These are phyloP conservation scores for Synodontis membranacea DNA, from an alignment of 2,113 vertebrate species.

Conservation along the genomic window DNA sequence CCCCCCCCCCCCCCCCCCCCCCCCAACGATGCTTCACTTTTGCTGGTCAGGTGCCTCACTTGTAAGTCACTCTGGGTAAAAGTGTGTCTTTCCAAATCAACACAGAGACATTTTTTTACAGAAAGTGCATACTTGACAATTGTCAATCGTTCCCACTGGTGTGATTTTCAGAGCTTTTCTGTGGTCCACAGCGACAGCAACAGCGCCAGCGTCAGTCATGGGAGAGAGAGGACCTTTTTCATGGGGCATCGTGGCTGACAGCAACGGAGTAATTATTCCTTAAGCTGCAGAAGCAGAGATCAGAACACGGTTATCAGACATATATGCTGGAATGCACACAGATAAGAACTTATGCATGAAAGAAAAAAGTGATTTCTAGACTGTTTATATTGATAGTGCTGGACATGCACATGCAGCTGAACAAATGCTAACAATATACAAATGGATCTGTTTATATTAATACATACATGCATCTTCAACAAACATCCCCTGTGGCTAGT, in stretches of 20 bases:
- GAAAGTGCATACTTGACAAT: slow-evolving; percentile 55
- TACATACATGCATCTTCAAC: background rate
- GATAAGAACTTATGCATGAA: no score
- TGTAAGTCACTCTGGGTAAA: background rate
- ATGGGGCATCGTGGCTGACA: slow-evolving; percentile 22
- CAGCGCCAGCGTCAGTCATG: background rate
- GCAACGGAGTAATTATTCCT: background rate
- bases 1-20: no score
- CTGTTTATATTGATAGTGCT: background rate
- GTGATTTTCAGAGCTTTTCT: slow-evolving; percentile 66
- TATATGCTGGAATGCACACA: background rate
- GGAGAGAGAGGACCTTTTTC: background rate
- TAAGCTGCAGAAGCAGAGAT: background rate
- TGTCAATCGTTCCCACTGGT: slow-evolving; percentile 57
- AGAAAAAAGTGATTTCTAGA: background rate
- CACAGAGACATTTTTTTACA: background rate
- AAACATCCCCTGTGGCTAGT: background rate
- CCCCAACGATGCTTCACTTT: no score
- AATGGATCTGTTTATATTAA: background rate
- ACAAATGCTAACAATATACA: background rate
- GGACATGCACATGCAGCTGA: background rate
- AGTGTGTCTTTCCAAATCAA: background rate
- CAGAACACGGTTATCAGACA: background rate
- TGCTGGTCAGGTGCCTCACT: background rate
- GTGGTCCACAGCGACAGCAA: slow-evolving; percentile 60